Conservation (phyloP, 2,888 invertebrate genomes). For the Ceraclea dissimilis region DNA sequence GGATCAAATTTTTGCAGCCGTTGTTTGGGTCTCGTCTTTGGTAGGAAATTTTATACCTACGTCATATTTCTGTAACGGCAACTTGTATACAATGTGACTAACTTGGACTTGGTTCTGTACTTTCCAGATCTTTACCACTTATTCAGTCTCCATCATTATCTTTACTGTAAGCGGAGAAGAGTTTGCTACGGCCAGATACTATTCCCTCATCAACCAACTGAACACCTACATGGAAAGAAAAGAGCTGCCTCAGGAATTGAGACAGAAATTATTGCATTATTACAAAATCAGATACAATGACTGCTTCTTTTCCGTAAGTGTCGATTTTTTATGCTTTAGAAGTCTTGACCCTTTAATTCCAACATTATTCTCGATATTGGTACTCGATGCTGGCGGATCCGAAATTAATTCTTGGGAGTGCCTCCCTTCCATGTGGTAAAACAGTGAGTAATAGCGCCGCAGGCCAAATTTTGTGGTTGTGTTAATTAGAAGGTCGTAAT, state of each 20-base stretch:
- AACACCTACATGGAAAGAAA: constrained; percentile 19
- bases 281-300: constrained; percentile 30
- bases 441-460: too few relatives aligned
- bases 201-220: constrained; percentile 30
- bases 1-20: constrained; percentile 30
- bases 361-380: too few relatives aligned
- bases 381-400: too few relatives aligned
- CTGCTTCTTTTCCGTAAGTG: constrained; percentile 33
- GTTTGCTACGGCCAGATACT: constrained; percentile 32
- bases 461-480: too few relatives aligned
- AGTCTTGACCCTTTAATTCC: too few relatives aligned
- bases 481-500: too few relatives aligned
- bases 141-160: constrained; percentile 30
- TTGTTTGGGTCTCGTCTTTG: constrained; percentile 25
- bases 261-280: constrained; percentile 31
- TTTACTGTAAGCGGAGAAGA: constrained; percentile 30
- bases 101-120: too few relatives aligned
- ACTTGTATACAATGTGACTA: too few relatives aligned
- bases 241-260: constrained; percentile 30
- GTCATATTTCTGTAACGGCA: neutral
- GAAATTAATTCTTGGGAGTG: too few relatives aligned
- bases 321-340: too few relatives aligned
- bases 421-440: too few relatives aligned
- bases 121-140: constrained; percentile 23
- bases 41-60: constrained; percentile 23